These are phyloP conservation scores for Seira musarum DNA, from an alignment of 2,888 invertebrate genomes.

Conservation along the genomic window DNA sequence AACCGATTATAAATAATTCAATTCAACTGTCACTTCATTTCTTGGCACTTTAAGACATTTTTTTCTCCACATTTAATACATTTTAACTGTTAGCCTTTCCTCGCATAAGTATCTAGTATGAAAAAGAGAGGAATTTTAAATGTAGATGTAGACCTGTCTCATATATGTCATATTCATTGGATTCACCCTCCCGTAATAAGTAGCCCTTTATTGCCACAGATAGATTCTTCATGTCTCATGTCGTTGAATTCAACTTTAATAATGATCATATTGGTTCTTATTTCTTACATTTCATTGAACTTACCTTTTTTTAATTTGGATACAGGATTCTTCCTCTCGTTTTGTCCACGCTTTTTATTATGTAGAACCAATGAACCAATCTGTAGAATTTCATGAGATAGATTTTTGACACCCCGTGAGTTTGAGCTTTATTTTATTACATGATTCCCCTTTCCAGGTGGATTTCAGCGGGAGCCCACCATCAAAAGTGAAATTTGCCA, in stretches of 20 bases:
- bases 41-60: neutral
- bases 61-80: too few species aligned
- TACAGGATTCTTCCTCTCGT: too few species aligned
- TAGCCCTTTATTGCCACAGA: neutral
- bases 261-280: neutral
- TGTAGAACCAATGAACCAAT: too few species aligned
- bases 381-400: too few species aligned
- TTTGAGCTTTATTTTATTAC: slow-evolving; percentile 56
- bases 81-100: too few species aligned
- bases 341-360: neutral
- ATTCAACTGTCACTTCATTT: slow-evolving; percentile 8
- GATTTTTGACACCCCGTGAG: slow-evolving; percentile 45
- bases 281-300: neutral
- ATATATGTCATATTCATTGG: neutral
- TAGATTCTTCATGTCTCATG: neutral
- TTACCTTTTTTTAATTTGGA: too few species aligned
- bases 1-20: slow-evolving; percentile 21
- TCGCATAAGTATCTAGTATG: too few species aligned
- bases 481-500: slow-evolving; percentile 68
- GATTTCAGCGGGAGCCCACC: slow-evolving; percentile 66
- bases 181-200: neutral
- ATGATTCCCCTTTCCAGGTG: too few species aligned
- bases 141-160: neutral
- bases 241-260: neutral
- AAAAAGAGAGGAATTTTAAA: too few species aligned